Evolutionary conservation across 1,140 invertebrate species (phyloP).

Genomic region (Zaprionus lachaisei): DNA sequence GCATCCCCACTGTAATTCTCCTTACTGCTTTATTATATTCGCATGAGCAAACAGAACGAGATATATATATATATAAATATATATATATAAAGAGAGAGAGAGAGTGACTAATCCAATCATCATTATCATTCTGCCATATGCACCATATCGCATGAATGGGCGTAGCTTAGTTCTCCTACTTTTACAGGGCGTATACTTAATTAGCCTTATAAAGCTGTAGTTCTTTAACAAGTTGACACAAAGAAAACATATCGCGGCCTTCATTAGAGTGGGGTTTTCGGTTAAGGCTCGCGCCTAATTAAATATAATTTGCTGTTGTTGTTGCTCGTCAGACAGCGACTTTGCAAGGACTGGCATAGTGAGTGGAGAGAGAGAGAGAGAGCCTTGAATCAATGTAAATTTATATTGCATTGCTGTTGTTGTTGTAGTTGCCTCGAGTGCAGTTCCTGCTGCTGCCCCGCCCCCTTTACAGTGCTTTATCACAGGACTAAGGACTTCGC

Average conservation of each 20-base stretch:
- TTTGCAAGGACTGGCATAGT: constrained; percentile 24
- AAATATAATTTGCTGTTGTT: constrained; percentile 31
- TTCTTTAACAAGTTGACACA: constrained; percentile 30
- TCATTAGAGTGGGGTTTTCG: neutral
- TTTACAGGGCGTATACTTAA: constrained; percentile 66
- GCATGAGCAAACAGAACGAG: neutral
- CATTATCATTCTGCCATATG: constrained; percentile 13
- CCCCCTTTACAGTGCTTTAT: constrained; percentile 40
- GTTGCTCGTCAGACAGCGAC: constrained; percentile 37
- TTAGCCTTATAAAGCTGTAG: constrained; percentile 53
- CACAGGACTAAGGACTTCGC: constrained; percentile 26
- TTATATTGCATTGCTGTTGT: constrained; percentile 19
- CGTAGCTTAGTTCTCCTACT: neutral
- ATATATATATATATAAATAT: neutral
- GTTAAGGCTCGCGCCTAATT: constrained; percentile 19
- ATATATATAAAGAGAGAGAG: too few relatives aligned
- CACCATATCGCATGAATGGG: neutral
- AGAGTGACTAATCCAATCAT: constrained; percentile 29
- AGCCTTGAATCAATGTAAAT: constrained; percentile 32
- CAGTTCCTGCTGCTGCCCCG: constrained; percentile 2
- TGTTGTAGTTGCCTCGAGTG: neutral
- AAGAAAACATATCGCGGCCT: neutral
- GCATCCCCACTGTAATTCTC: neutral
- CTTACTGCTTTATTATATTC: neutral
- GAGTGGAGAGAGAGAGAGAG: neutral